phyloP scores from a whole-genome alignment of 2,113 vertebrate genomes.

The Lepus timidus region DNA sequence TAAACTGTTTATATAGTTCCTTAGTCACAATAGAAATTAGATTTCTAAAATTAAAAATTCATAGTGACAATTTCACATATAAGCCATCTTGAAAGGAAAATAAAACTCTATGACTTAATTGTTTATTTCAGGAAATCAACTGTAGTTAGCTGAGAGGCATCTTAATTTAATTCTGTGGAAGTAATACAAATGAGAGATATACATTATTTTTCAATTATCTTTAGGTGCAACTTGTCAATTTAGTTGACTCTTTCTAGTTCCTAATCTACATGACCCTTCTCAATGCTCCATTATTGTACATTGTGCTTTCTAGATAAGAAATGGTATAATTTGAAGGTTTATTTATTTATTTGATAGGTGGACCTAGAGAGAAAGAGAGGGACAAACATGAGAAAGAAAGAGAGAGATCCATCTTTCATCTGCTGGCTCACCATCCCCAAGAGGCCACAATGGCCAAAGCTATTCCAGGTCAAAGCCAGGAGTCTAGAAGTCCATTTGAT shows the following conservation, averaged over 20 bases:
- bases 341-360: too few species aligned
- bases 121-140: background rate
- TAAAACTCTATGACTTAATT: background rate
- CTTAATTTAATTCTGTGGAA: constrained; percentile 5
- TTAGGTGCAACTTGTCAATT: background rate
- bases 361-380: too few species aligned
- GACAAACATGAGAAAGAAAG: too few species aligned
- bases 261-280: background rate
- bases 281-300: background rate
- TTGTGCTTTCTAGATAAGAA: constrained; percentile 2
- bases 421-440: too few species aligned
- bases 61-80: constrained; percentile 1
- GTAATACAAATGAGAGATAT: background rate
- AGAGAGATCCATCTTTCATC: too few species aligned
- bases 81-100: constrained; percentile 27
- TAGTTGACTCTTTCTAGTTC: background rate
- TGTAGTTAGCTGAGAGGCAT: background rate
- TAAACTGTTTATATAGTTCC: background rate
- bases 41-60: constrained; percentile 26
- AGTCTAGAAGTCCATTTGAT: too few species aligned
- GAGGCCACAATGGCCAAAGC: too few species aligned
- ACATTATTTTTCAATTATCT: background rate
- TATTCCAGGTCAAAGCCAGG: too few species aligned
- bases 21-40: background rate
- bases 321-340: too few species aligned